These are phyloP conservation scores for Maniola hyperantus DNA, from an alignment of 2,888 invertebrate species.

Conservation along the genomic window DNA sequence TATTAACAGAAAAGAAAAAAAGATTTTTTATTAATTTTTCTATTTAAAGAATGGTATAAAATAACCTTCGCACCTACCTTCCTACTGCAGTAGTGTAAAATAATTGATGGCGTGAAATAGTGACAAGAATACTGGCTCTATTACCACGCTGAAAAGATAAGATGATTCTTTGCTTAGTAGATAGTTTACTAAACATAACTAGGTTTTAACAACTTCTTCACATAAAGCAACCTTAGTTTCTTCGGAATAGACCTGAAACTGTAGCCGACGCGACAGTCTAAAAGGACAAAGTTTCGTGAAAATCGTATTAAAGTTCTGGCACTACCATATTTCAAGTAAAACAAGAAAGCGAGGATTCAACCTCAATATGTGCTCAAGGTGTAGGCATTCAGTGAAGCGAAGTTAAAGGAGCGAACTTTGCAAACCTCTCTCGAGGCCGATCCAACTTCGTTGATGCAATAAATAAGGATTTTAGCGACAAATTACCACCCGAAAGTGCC, in stretches of 20 bases:
- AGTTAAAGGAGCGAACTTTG: constrained; percentile 79
- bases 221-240: background rate
- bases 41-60: too few species aligned
- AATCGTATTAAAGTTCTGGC: constrained; percentile 67
- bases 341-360: constrained; percentile 75
- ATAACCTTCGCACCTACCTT: too few species aligned
- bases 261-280: constrained; percentile 23
- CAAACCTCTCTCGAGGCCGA: constrained; percentile 76
- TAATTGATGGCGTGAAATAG: too few species aligned
- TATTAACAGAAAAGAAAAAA: too few species aligned
- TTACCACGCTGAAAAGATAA: too few species aligned
- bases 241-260: constrained; percentile 12
- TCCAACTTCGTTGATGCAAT: constrained; percentile 78
- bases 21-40: too few species aligned
- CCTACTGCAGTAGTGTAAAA: too few species aligned
- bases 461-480: constrained; percentile 82
- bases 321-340: constrained; percentile 68
- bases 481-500: constrained; percentile 64
- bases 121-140: too few species aligned
- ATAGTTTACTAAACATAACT: background rate
- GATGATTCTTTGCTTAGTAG: too few species aligned
- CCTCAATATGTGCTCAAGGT: constrained; percentile 80
- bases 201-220: background rate
- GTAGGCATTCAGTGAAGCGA: constrained; percentile 73
- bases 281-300: constrained; percentile 49